Percentiles rank a stretch among this genome's conserved stretches.
Evolutionary conservation across 2,113 vertebrate species (phyloP).

Genomic region (Mustelus asterias): DNA sequence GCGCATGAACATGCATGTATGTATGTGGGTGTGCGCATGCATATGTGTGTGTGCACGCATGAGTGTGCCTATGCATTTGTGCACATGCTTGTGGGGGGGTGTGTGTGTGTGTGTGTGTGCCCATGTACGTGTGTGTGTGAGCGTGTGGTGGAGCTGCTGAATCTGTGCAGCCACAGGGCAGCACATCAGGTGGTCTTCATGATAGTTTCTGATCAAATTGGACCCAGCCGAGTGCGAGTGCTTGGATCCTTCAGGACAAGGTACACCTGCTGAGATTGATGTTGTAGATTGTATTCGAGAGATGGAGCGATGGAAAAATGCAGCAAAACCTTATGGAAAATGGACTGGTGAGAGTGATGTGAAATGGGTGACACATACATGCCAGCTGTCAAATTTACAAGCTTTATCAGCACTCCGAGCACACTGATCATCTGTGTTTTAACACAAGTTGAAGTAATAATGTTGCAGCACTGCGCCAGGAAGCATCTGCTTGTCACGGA

Average conservation of each 20-base stretch:
- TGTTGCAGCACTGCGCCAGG: background rate
- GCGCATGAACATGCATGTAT: background rate
- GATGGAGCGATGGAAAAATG: background rate
- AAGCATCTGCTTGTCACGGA: background rate
- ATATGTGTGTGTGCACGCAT: background rate
- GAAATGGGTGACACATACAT: background rate
- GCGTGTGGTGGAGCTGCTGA: background rate
- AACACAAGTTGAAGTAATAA: too few relatives aligned
- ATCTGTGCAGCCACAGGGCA: background rate
- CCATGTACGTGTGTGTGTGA: background rate
- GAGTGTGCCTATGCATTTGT: background rate
- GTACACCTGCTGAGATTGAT: background rate
- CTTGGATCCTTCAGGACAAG: background rate
- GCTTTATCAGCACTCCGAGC: background rate
- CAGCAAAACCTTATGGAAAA: background rate
- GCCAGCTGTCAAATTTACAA: background rate
- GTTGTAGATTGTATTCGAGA: background rate
- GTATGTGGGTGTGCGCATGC: background rate
- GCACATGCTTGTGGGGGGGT: background rate
- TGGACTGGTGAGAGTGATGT: background rate
- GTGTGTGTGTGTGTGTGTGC: background rate
- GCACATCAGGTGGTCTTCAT: background rate
- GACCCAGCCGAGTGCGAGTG: background rate
- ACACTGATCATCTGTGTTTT: background rate
- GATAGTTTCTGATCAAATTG: background rate